Percentiles rank a stretch among this genome's conserved stretches.
These are phyloP conservation scores for Picus viridis DNA, from an alignment of 2,797 vertebrate genomes.

Conservation along the genomic window DNA sequence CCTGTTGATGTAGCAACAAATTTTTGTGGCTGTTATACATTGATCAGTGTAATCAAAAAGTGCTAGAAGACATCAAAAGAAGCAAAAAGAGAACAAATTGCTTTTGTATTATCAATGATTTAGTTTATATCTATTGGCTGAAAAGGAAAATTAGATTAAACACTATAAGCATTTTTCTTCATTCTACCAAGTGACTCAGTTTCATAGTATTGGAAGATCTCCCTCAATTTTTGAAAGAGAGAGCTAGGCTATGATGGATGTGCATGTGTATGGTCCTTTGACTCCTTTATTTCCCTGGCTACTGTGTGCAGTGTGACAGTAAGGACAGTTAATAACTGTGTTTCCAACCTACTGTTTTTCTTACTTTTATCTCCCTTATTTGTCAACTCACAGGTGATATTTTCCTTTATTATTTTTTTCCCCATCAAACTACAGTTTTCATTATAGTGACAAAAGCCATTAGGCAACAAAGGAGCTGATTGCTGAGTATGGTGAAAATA, in stretches of 20 bases:
- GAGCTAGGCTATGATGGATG: background rate
- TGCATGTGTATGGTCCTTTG: background rate
- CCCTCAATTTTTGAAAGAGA: background rate
- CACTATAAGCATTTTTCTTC: background rate
- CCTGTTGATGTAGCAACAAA: background rate
- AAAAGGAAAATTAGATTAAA: background rate
- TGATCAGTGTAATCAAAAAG: background rate
- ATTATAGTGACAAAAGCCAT: background rate
- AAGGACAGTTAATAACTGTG: background rate
- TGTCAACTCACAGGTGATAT: background rate
- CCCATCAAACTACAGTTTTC: background rate
- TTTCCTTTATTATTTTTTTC: background rate
- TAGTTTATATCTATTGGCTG: background rate
- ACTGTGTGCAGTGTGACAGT: background rate
- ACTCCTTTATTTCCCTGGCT: conserved; percentile 40
- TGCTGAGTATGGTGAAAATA: background rate
- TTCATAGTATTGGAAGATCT: background rate
- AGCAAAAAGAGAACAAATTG: background rate
- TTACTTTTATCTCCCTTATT: background rate
- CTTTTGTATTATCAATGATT: background rate
- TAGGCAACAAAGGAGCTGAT: background rate
- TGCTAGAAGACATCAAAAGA: background rate
- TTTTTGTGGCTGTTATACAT: background rate
- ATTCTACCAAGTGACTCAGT: background rate
- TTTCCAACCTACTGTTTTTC: background rate